These are phyloP conservation scores for Tetragnatha montana DNA, from an alignment of 2,888 invertebrate genomes.

Conservation along the genomic window DNA sequence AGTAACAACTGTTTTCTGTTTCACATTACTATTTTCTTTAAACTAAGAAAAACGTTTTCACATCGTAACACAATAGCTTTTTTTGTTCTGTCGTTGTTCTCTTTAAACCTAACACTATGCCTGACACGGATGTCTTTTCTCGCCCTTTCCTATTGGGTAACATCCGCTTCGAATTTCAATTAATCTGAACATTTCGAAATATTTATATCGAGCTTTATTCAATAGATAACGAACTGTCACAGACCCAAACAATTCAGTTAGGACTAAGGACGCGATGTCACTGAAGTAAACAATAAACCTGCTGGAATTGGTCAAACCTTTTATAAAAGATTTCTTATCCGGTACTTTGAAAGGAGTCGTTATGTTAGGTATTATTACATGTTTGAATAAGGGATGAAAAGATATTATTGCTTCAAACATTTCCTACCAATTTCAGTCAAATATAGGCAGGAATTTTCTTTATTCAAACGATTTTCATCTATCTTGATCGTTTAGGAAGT, in stretches of 20 bases:
- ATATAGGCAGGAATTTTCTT: background rate
- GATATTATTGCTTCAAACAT: background rate
- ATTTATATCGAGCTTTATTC: conserved; percentile 16
- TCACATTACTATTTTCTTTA: too few relatives aligned
- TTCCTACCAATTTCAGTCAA: background rate
- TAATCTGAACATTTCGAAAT: conserved; percentile 18
- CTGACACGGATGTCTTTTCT: background rate
- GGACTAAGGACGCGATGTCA: background rate
- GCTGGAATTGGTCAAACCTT: conserved; percentile 25
- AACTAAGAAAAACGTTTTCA: too few relatives aligned
- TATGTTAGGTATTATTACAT: conserved; percentile 1
- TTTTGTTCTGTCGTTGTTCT: background rate
- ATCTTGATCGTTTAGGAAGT: background rate
- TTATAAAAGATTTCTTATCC: background rate
- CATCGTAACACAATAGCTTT: background rate
- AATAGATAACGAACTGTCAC: background rate
- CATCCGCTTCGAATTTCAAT: conserved; percentile 18
- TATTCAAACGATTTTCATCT: background rate
- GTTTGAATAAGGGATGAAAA: background rate
- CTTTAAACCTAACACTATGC: background rate
- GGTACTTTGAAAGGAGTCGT: background rate
- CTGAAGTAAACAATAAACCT: conserved; percentile 25
- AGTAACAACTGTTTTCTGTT: too few relatives aligned
- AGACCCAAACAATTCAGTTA: background rate
- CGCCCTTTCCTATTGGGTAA: conserved; percentile 17